Conservation (phyloP, 2,113 vertebrate species). For the Merops nubicus region DNA sequence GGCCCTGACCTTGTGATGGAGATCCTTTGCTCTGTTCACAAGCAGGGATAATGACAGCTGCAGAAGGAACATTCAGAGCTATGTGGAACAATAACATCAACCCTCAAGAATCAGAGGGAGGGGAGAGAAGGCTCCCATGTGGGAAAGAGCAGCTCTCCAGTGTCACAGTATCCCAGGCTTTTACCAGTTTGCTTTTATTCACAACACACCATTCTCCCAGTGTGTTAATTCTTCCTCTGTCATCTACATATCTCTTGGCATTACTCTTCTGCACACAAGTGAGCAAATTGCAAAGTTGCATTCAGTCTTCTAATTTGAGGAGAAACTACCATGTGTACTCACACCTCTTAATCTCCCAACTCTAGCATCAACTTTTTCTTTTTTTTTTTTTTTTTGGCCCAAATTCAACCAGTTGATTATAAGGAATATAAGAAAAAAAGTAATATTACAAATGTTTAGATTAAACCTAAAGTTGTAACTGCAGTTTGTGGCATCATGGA, state of each 20-base stretch:
- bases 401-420: not conserved
- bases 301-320: not conserved
- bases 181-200: not conserved
- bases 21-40: not conserved
- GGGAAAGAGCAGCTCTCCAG: accelerated
- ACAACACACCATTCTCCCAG: not conserved
- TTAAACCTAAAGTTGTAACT: not conserved
- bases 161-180: not conserved
- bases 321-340: not conserved
- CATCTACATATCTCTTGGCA: not conserved
- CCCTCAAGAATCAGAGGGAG: not conserved
- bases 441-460: not conserved
- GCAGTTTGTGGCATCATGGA: not conserved
- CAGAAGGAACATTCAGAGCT: not conserved
- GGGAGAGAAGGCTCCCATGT: not conserved
- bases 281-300: not conserved
- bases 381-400: not conserved
- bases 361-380: not conserved
- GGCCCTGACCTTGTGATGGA: not conserved
- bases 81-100: not conserved
- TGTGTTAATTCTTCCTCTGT: not conserved
- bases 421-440: not conserved
- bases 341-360: not conserved
- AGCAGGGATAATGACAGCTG: not conserved
- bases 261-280: not conserved